Evolutionary conservation across 2,888 invertebrate species (phyloP).

Genomic region (Brenthis ino): DNA sequence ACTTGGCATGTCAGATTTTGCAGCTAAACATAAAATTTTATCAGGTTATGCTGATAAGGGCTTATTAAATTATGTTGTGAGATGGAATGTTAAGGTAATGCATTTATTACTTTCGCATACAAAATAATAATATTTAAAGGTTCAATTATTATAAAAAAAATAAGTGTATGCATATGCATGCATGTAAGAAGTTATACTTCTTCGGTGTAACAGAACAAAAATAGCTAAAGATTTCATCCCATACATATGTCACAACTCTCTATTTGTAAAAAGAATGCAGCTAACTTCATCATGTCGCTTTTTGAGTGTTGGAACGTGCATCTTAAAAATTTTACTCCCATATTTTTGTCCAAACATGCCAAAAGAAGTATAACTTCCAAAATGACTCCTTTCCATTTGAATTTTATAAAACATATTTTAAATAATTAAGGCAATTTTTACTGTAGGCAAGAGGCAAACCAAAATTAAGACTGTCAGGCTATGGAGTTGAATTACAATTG

Average conservation of each 20-base stretch:
- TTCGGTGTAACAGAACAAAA: too few species aligned
- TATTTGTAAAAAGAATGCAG: too few species aligned
- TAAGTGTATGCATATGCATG: too few species aligned
- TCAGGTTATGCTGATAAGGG: conserved; percentile 86
- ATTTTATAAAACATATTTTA: not conserved
- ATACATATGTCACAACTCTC: too few species aligned
- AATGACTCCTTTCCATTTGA: not conserved
- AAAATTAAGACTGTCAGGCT: conserved; percentile 93
- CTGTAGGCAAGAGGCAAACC: conserved; percentile 65
- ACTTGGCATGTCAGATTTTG: conserved; percentile 89
- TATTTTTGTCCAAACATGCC: too few species aligned
- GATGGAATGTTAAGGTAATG: conserved; percentile 91
- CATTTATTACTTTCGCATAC: not conserved
- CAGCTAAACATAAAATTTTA: conserved; percentile 88
- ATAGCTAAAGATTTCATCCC: too few species aligned
- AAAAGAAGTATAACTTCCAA: too few species aligned
- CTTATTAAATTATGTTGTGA: conserved; percentile 91
- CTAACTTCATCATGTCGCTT: too few species aligned
- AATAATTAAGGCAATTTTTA: conserved; percentile 16
- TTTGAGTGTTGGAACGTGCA: too few species aligned
- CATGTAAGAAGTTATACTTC: too few species aligned
- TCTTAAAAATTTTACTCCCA: too few species aligned
- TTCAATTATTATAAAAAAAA: too few species aligned
- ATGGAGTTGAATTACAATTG: conserved; percentile 98
- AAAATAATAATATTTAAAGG: not conserved